A percentile compares a stretch with the other conserved stretches of the same genome.
phyloP scores from a whole-genome alignment of 2,797 vertebrate genomes.

The Acanthornis magna region DNA sequence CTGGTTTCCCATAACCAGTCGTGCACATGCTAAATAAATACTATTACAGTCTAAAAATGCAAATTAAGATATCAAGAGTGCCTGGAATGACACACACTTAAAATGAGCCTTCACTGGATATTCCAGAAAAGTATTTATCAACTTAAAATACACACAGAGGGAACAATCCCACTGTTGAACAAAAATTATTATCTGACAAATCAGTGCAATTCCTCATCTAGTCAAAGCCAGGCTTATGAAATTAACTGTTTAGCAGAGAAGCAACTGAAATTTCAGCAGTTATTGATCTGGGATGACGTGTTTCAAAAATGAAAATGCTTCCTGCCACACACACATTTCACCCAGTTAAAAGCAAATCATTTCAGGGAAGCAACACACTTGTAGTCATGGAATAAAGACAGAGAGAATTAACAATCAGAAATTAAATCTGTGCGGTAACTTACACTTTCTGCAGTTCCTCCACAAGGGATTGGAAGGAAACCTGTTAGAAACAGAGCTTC shows the following conservation, averaged over 20 bases:
- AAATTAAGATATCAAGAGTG: background rate
- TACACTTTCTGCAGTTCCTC: slow-evolving; percentile 91
- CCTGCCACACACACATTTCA: background rate
- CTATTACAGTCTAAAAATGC: background rate
- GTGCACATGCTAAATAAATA: background rate
- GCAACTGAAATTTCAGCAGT: background rate
- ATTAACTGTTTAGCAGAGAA: background rate
- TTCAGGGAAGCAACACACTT: background rate
- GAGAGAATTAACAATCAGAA: background rate
- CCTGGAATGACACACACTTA: background rate
- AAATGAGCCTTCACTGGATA: background rate
- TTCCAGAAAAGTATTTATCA: background rate
- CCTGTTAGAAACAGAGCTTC: slow-evolving; percentile 68
- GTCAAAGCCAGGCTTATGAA: background rate
- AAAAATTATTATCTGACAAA: background rate
- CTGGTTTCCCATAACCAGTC: background rate
- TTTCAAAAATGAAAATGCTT: background rate
- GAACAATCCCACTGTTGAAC: background rate
- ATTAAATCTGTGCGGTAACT: slow-evolving; percentile 60
- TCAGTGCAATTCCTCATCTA: background rate
- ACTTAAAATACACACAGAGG: background rate
- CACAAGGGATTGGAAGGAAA: slow-evolving; percentile 81
- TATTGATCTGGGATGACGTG: background rate
- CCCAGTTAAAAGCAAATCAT: background rate
- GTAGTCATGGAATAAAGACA: background rate